phyloP scores from a whole-genome alignment of 1,140 invertebrate genomes.

The Ctenoplectra terminalis region DNA sequence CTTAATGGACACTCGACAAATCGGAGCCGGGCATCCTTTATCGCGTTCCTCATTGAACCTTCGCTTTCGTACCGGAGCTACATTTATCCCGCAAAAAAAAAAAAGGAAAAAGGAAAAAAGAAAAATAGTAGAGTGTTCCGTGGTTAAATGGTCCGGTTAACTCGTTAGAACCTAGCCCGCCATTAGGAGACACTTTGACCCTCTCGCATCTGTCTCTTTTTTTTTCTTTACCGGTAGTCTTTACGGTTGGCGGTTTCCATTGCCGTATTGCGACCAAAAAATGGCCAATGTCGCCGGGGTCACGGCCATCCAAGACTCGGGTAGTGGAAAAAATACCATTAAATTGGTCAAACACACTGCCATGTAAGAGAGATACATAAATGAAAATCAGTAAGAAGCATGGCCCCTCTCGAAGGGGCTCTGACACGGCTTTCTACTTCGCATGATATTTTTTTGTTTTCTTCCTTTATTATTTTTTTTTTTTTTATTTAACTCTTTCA shows the following conservation, averaged over 20 bases:
- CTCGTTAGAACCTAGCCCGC: slow-evolving; percentile 52
- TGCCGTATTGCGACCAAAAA: slow-evolving; percentile 93
- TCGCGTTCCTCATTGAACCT: slow-evolving; percentile 19
- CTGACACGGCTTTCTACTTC: slow-evolving; percentile 79
- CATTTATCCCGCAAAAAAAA: neutral
- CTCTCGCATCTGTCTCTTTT: slow-evolving; percentile 74
- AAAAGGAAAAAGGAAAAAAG: no score
- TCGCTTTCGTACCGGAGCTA: neutral
- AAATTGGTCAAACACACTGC: slow-evolving; percentile 83
- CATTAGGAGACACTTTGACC: slow-evolving; percentile 55
- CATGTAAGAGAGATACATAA: slow-evolving; percentile 80
- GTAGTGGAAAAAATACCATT: slow-evolving; percentile 83
- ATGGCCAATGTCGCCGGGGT: slow-evolving; percentile 89
- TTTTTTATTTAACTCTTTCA: slow-evolving; percentile 19
- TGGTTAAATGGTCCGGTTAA: slow-evolving; percentile 25
- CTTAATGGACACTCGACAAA: slow-evolving; percentile 15
- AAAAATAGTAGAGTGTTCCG: slow-evolving; percentile 15
- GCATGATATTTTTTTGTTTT: slow-evolving; percentile 72
- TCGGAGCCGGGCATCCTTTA: slow-evolving; percentile 15
- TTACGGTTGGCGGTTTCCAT: slow-evolving; percentile 96
- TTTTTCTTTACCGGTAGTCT: slow-evolving; percentile 88
- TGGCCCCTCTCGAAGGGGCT: slow-evolving; percentile 75
- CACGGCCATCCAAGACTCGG: slow-evolving; percentile 87
- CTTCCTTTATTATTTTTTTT: no score
- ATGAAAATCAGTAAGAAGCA: slow-evolving; percentile 77